Conservation (phyloP, 2,113 vertebrate genomes). For the Motacilla alba region DNA sequence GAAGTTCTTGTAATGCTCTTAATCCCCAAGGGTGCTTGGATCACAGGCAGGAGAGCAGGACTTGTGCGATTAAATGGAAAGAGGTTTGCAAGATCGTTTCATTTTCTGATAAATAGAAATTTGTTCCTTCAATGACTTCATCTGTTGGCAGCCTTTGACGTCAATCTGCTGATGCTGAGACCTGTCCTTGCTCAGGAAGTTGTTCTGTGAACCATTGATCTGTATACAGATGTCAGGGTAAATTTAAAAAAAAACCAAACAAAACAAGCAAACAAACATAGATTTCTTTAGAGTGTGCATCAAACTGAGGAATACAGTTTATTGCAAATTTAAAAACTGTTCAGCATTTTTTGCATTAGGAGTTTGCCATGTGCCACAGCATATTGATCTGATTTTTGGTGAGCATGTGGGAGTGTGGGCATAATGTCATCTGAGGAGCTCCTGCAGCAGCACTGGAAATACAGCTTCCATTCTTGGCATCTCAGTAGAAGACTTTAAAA, state of each 20-base stretch:
- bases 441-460: not conserved
- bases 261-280: not conserved
- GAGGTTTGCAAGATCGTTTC: conserved; percentile 5
- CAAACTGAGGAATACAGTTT: not conserved
- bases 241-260: not conserved
- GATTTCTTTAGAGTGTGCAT: not conserved
- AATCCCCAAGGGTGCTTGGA: conserved; percentile 36
- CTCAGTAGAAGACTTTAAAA: not conserved
- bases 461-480: not conserved
- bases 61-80: not conserved
- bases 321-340: not conserved
- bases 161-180: conserved; percentile 2
- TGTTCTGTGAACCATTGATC: not conserved
- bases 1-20: conserved; percentile 28
- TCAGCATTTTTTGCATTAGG: not conserved
- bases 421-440: not conserved
- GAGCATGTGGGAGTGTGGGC: not conserved
- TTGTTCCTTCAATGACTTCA: not conserved
- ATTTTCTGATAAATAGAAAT: not conserved
- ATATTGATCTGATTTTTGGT: not conserved
- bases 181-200: not conserved
- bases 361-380: not conserved
- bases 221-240: not conserved
- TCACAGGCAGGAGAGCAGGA: not conserved
- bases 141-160: not conserved